Evolutionary conservation across 2,888 invertebrate genomes (phyloP).

Genomic region (Elaeidobius kamerunicus): DNA sequence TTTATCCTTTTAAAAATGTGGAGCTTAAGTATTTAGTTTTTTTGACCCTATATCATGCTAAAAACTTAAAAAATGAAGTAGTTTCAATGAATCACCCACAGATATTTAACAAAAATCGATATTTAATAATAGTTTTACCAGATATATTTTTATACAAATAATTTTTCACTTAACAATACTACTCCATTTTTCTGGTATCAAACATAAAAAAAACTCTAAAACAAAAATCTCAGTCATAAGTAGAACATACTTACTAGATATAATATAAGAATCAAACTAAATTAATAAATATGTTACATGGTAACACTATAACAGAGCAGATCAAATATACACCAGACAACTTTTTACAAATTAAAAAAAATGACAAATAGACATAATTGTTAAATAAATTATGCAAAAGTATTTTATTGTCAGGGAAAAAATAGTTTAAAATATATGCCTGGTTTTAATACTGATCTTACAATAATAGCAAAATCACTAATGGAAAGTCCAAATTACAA

Average conservation of each 20-base stretch:
- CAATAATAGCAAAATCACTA: too few relatives aligned
- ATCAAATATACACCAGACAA: background rate
- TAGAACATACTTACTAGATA: constrained; percentile 7
- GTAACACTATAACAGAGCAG: constrained; percentile 10
- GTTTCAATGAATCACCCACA: too few relatives aligned
- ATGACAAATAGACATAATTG: background rate
- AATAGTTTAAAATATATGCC: too few relatives aligned
- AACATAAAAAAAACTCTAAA: too few relatives aligned
- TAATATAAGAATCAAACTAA: background rate
- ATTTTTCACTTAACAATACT: too few relatives aligned
- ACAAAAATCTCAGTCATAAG: constrained; percentile 8
- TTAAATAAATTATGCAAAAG: too few relatives aligned
- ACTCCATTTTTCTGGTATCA: too few relatives aligned
- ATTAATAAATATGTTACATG: constrained; percentile 13
- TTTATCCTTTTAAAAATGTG: background rate
- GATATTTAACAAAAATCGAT: too few relatives aligned
- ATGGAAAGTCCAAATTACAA: constrained; percentile 1
- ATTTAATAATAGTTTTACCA: too few relatives aligned
- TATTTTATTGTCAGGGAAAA: too few relatives aligned
- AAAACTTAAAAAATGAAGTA: background rate
- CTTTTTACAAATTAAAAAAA: background rate
- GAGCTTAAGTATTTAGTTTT: background rate
- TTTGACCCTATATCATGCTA: background rate
- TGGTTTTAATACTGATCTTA: too few relatives aligned
- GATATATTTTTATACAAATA: too few relatives aligned